Evolutionary conservation across 2,888 invertebrate species (phyloP), one percentile per base, ranked within the genome.

Genomic region (Drosophila ochracea): DNA sequence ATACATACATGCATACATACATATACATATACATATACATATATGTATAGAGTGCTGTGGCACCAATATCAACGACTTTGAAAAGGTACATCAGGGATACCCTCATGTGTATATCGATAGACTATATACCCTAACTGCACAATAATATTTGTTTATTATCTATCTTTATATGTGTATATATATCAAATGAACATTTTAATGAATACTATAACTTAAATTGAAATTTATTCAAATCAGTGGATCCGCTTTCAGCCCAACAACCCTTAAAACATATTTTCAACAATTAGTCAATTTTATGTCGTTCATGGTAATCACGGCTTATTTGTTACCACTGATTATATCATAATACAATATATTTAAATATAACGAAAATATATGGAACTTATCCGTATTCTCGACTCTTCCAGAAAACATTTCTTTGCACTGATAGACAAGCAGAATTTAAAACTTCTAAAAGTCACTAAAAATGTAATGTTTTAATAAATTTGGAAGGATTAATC

Each of bases 51-150:
- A 43, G 43, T 43, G 63, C 74, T 66, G 49, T 47, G 47, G 54
- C 62, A 49, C 39, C 68, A 75, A 75, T 87, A 81, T 85, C 80
- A 81, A 85, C 83, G 76, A 80, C 69, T 87, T 84, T 59, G 47
- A 49, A 75, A 74, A 67, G 66, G 59, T 57, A 60, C 25, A 64
- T 41, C 19, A 31, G 5, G 4, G 13, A 2, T 13, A 19, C 13
- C 7, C 28, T 47, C 52, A 6, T 6, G 13, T 16, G n/a, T 11
- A 13, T 25, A 50, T 52, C 68, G 76, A 78, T 57, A 16, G 19
- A 31, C 9, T 5, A 21, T 21, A 59, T 78, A 49, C 79, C 41
- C 73, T 68, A 9, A 47, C 43, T 11, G 19, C 28, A 21, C 13
- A 11, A 7, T 47, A 7, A 7, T 16, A 47, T 16, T 13, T 13